phyloP scores from a whole-genome alignment of 1,140 invertebrate species.

The Drosophila punjabiensis region DNA sequence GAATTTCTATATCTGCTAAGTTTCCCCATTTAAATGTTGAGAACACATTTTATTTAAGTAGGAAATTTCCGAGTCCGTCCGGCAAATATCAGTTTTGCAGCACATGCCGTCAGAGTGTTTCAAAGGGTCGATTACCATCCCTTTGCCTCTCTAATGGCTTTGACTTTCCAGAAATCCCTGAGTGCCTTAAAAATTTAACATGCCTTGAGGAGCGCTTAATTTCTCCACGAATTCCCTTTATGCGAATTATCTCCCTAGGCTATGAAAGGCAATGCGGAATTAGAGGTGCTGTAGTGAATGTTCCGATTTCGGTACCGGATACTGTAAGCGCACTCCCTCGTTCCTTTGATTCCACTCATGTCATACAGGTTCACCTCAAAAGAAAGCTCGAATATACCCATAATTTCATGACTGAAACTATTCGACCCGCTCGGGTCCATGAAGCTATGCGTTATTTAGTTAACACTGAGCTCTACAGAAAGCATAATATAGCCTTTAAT shows the following conservation, averaged over 20 bases:
- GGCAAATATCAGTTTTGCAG: conserved; percentile 1
- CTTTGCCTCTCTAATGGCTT: background rate
- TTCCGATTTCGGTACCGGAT: background rate
- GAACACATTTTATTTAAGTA: background rate
- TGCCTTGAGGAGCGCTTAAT: too few species aligned
- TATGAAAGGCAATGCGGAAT: conserved; percentile 5
- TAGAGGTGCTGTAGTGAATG: background rate
- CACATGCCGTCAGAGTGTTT: background rate
- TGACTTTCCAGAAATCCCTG: too few species aligned
- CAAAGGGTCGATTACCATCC: background rate
- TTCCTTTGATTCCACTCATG: background rate
- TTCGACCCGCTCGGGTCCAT: background rate
- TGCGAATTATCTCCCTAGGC: background rate
- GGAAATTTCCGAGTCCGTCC: background rate
- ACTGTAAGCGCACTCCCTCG: background rate
- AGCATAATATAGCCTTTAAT: too few species aligned
- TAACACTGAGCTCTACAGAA: too few species aligned
- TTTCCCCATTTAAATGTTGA: background rate
- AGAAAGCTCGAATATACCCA: too few species aligned
- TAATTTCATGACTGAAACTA: too few species aligned
- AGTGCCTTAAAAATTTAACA: too few species aligned
- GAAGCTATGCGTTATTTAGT: too few species aligned
- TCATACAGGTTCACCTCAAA: too few species aligned
- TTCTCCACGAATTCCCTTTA: too few species aligned
- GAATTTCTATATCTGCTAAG: background rate